phyloP scores from a whole-genome alignment of 2,113 vertebrate species.

The Pygathrix nemaeus region DNA sequence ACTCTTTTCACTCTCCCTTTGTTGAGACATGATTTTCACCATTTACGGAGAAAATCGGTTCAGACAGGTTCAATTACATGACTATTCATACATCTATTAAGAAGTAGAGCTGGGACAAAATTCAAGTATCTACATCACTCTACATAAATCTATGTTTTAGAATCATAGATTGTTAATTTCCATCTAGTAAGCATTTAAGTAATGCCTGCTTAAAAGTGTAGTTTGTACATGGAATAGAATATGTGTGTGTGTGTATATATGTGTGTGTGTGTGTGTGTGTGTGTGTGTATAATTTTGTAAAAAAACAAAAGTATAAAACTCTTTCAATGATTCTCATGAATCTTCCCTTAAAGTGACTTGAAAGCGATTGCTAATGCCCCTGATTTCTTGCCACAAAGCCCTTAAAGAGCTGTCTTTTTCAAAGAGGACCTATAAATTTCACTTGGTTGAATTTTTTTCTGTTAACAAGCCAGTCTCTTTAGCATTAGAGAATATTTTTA shows the following conservation, averaged over 20 bases:
- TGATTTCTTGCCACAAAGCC: background rate
- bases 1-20: background rate
- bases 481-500: background rate
- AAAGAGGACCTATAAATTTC: background rate
- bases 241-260: background rate
- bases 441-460: background rate
- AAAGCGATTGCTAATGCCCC: background rate
- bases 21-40: background rate
- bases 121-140: background rate
- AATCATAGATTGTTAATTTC: background rate
- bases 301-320: background rate
- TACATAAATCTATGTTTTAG: background rate
- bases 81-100: background rate
- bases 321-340: background rate
- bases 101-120: background rate
- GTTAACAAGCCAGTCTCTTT: background rate
- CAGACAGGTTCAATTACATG: background rate
- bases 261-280: background rate
- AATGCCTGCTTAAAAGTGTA: background rate
- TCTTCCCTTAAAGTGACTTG: background rate
- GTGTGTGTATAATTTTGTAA: background rate
- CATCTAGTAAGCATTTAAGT: background rate
- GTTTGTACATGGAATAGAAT: background rate
- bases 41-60: background rate
- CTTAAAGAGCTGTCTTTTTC: background rate